Percentiles rank a stretch among this genome's conserved stretches.
phyloP scores from a whole-genome alignment of 2,113 vertebrate genomes.

The Myotis brandtii region DNA sequence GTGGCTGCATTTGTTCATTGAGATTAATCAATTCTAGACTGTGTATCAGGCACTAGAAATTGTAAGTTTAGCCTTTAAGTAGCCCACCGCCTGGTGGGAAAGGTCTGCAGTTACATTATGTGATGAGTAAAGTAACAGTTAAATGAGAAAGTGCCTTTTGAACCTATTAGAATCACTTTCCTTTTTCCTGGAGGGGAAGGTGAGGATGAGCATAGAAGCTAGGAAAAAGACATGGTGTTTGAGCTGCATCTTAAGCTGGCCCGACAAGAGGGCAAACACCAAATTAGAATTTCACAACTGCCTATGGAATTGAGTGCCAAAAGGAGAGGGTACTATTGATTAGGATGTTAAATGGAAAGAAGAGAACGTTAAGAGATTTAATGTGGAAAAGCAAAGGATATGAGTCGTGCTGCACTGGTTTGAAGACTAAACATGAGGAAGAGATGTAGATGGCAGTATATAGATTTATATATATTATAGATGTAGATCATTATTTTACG shows the following conservation, averaged over 20 bases:
- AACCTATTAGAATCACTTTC: background rate
- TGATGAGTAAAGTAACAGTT: background rate
- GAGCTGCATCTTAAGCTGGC: background rate
- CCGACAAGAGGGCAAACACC: background rate
- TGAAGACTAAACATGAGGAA: background rate
- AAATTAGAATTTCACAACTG: background rate
- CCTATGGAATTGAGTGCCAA: background rate
- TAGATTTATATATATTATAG: background rate
- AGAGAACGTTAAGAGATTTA: background rate
- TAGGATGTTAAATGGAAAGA: background rate
- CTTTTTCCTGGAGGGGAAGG: background rate
- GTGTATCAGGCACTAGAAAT: background rate
- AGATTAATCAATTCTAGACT: background rate
- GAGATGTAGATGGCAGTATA: background rate
- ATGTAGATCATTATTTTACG: background rate
- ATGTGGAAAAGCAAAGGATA: background rate
- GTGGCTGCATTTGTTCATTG: background rate
- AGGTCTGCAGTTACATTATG: background rate
- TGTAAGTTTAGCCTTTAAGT: background rate
- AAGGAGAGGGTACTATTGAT: background rate
- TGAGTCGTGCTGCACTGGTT: accelerated
- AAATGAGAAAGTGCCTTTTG: background rate
- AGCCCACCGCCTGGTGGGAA: background rate
- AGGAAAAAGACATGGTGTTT: background rate
- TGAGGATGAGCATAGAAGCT: background rate